Evolutionary conservation across 2,113 vertebrate species (phyloP).

Genomic region (Atherinomorus stipes): DNA sequence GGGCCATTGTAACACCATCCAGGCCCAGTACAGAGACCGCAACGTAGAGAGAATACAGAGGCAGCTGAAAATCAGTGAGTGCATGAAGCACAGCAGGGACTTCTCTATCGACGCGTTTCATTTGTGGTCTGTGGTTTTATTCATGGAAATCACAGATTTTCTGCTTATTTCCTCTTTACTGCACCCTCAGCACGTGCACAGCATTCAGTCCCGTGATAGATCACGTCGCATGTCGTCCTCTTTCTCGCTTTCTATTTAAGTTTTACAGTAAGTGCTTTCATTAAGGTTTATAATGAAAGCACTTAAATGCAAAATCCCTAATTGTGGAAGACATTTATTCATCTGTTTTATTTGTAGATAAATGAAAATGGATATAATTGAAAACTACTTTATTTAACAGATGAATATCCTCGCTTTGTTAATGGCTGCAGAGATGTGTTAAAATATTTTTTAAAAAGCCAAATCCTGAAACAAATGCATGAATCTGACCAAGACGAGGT

Average conservation of each 20-base stretch:
- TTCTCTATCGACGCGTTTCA: too few relatives aligned
- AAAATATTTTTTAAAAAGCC: too few relatives aligned
- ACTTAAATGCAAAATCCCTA: too few relatives aligned
- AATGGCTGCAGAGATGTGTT: too few relatives aligned
- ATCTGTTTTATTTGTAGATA: too few relatives aligned
- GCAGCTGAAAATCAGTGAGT: constrained; percentile 92
- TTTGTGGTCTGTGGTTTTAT: background rate
- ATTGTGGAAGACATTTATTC: too few relatives aligned
- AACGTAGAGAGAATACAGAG: constrained; percentile 90
- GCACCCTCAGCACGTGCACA: rapidly evolving
- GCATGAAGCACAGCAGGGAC: background rate
- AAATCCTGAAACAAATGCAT: too few relatives aligned
- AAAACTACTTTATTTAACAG: too few relatives aligned
- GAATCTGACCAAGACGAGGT: too few relatives aligned
- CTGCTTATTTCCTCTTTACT: rapidly evolving
- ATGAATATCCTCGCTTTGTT: too few relatives aligned
- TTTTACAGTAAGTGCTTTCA: background rate
- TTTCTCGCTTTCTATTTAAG: constrained; percentile 1
- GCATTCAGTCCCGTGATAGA: background rate
- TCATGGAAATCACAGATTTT: background rate
- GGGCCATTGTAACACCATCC: constrained; percentile 86
- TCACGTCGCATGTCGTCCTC: background rate
- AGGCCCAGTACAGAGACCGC: constrained; percentile 88
- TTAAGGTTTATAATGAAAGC: too few relatives aligned
- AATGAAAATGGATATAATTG: too few relatives aligned